These are phyloP conservation scores for Prosapia bicincta DNA, from an alignment of 2,888 invertebrate genomes.

Conservation along the genomic window DNA sequence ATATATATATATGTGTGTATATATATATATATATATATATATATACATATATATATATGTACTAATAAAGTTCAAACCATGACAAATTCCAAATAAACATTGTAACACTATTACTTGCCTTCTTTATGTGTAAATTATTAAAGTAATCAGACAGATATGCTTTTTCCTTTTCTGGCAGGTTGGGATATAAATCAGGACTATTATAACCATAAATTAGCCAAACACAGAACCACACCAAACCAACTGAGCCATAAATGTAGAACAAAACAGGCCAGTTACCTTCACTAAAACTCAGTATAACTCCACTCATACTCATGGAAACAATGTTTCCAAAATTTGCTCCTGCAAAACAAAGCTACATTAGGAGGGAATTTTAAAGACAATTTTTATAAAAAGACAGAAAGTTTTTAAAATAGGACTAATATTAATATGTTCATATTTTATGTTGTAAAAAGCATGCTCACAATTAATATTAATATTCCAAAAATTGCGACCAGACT, in stretches of 20 bases:
- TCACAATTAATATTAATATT: too few species aligned
- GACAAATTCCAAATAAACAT: too few species aligned
- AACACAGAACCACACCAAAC: conserved; percentile 53
- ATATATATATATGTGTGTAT: too few species aligned
- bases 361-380: too few species aligned
- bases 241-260: conserved; percentile 55
- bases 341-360: conserved; percentile 30
- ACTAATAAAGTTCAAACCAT: too few species aligned
- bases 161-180: conserved; percentile 65
- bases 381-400: too few species aligned
- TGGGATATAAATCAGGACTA: conserved; percentile 68
- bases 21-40: too few species aligned
- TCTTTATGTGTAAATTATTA: conserved; percentile 8
- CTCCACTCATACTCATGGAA: conserved; percentile 36
- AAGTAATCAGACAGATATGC: conserved; percentile 39
- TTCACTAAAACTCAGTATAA: conserved; percentile 32
- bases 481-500: too few species aligned
- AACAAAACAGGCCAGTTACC: conserved; percentile 56
- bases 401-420: too few species aligned
- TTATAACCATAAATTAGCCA: conserved; percentile 45
- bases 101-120: neutral
- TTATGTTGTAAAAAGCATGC: too few species aligned
- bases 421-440: too few species aligned
- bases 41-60: too few species aligned
- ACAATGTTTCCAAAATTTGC: conserved; percentile 38